phyloP scores from a whole-genome alignment of 2,888 invertebrate genomes.

The Caenorhabditis doughertyi region DNA sequence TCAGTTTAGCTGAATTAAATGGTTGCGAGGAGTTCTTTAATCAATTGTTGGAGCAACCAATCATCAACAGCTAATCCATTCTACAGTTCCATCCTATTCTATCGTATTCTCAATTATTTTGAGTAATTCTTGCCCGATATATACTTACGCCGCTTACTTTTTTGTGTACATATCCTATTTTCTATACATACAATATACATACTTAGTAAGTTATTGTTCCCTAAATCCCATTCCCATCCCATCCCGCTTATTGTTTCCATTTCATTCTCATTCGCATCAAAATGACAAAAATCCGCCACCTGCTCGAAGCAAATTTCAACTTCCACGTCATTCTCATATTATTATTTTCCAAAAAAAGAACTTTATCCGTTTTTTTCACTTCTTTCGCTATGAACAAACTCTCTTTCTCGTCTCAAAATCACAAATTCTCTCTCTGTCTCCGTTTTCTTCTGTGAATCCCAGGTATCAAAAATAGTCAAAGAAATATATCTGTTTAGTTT shows the following conservation, averaged over 20 bases:
- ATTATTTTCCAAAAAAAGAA: neutral
- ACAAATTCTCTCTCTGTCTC: slow-evolving; percentile 15
- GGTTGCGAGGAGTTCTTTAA: slow-evolving; percentile 45
- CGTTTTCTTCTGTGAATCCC: slow-evolving; percentile 49
- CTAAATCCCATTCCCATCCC: neutral
- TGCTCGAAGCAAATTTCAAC: slow-evolving; percentile 47
- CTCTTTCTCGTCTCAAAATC: slow-evolving; percentile 13
- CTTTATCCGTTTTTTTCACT: slow-evolving; percentile 17
- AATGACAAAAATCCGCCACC: slow-evolving; percentile 31
- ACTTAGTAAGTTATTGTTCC: slow-evolving; percentile 60
- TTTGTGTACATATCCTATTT: slow-evolving; percentile 37
- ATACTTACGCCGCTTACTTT: slow-evolving; percentile 5
- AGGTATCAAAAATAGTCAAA: slow-evolving; percentile 49
- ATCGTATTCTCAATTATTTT: neutral
- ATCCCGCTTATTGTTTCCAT: neutral
- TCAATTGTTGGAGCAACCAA: slow-evolving; percentile 27
- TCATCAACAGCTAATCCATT: neutral
- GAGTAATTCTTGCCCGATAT: slow-evolving; percentile 31
- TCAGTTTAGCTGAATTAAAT: slow-evolving; percentile 40
- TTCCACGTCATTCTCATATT: slow-evolving; percentile 22
- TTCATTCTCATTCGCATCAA: slow-evolving; percentile 46
- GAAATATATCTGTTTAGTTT: slow-evolving; percentile 52
- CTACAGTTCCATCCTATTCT: neutral
- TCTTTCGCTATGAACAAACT: slow-evolving; percentile 36
- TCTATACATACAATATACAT: slow-evolving; percentile 58